Percentiles rank a stretch among this genome's conserved stretches.
These are phyloP conservation scores for Drosophila grimshawi DNA, from an alignment of 1,140 invertebrate species.

Conservation along the genomic window DNA sequence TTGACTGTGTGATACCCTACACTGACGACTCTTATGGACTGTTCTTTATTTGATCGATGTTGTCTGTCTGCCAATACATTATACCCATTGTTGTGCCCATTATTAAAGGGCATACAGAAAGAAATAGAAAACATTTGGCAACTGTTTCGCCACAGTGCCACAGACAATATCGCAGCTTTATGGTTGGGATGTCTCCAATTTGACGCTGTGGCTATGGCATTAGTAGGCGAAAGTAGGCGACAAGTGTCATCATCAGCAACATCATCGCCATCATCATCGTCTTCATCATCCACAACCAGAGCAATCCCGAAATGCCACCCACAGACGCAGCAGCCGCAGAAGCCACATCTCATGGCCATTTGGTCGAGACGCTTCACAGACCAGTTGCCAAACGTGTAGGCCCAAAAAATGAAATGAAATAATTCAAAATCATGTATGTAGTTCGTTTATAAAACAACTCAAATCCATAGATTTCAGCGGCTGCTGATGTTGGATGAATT, in stretches of 20 bases:
- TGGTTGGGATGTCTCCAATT: slow-evolving; percentile 58
- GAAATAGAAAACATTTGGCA: slow-evolving; percentile 49
- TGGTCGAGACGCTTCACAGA: slow-evolving; percentile 46
- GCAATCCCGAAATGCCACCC: slow-evolving; percentile 63
- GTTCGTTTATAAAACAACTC: slow-evolving; percentile 60
- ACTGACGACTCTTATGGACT: too few relatives aligned
- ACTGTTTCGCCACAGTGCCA: slow-evolving; percentile 24
- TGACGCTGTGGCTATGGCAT: slow-evolving; percentile 59
- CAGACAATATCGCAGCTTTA: slow-evolving; percentile 46
- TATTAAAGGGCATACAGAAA: not conserved
- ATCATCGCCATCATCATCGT: not conserved
- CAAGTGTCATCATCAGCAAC: slow-evolving; percentile 57
- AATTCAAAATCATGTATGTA: slow-evolving; percentile 69
- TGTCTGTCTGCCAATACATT: slow-evolving; percentile 10
- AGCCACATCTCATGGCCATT: slow-evolving; percentile 22
- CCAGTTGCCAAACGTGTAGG: slow-evolving; percentile 62
- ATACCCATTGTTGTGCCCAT: not conserved
- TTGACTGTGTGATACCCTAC: not conserved
- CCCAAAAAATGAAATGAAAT: slow-evolving; percentile 32
- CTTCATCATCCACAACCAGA: slow-evolving; percentile 36
- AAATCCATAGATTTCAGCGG: slow-evolving; percentile 37
- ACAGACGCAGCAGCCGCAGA: slow-evolving; percentile 3
- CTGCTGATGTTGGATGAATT: slow-evolving; percentile 35
- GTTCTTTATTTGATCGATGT: too few relatives aligned
- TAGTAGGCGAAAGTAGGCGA: slow-evolving; percentile 57